These are phyloP conservation scores for Linnaemya tessellans DNA, from an alignment of 2,888 invertebrate species.

Conservation along the genomic window DNA sequence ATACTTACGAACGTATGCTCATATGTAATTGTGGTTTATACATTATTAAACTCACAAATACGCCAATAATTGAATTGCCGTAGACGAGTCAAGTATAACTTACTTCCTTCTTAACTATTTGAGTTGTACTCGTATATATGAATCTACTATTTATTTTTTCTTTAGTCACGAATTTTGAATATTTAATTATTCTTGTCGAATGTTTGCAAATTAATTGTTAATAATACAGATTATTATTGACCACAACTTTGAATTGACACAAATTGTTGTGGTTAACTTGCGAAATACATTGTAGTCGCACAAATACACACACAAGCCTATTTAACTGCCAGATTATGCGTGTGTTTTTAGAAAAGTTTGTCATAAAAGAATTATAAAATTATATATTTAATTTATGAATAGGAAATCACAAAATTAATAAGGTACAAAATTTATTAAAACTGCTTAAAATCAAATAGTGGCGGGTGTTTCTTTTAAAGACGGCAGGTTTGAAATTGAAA, in stretches of 20 bases:
- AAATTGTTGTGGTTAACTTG: slow-evolving; percentile 39
- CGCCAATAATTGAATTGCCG: neutral
- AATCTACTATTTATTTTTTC: slow-evolving; percentile 1
- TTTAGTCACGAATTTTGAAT: slow-evolving; percentile 44
- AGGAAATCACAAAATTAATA: neutral
- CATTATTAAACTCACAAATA: neutral
- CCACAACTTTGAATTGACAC: slow-evolving; percentile 47
- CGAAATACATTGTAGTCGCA: slow-evolving; percentile 2
- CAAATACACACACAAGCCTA: too few relatives aligned
- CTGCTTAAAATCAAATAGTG: neutral
- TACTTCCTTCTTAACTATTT: slow-evolving; percentile 46
- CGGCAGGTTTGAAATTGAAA: too few relatives aligned
- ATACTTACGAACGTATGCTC: neutral
- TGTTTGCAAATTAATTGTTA: slow-evolving; percentile 38
- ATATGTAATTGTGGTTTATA: neutral
- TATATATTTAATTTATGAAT: neutral
- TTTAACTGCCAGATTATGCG: neutral
- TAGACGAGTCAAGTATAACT: slow-evolving; percentile 3
- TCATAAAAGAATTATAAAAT: neutral
- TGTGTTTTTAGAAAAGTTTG: neutral
- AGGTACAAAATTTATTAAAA: neutral
- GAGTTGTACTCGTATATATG: neutral
- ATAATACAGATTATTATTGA: slow-evolving; percentile 39
- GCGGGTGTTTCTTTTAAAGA: too few relatives aligned
- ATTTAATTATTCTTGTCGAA: slow-evolving; percentile 26